These are phyloP conservation scores for Colletes latitarsis DNA, from an alignment of 1,140 invertebrate genomes.

Conservation along the genomic window DNA sequence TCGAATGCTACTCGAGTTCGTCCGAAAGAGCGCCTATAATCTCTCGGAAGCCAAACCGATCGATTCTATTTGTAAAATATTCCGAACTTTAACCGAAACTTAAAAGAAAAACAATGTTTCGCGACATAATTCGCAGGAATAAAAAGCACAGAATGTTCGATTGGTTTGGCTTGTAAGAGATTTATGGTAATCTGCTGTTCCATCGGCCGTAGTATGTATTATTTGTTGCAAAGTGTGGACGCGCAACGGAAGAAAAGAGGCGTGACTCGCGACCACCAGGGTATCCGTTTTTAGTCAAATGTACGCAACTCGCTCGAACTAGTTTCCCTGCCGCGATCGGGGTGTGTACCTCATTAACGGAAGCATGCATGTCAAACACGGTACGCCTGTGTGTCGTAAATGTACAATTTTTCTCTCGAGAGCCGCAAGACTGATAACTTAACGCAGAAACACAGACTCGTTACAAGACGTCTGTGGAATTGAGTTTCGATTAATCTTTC, in stretches of 20 bases:
- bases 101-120: no score
- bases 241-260: neutral
- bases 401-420: conserved; percentile 53
- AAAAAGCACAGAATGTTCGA: no score
- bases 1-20: no score
- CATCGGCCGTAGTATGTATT: no score
- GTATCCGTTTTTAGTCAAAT: neutral
- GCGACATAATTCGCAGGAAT: no score
- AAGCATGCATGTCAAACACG: neutral
- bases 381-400: neutral
- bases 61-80: no score
- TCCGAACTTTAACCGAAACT: no score
- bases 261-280: neutral
- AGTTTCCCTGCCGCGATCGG: neutral
- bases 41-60: no score
- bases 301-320: neutral
- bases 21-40: no score
- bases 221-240: neutral
- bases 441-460: conserved; percentile 41
- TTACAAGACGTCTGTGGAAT: conserved; percentile 22
- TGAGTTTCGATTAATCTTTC: conserved; percentile 48
- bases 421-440: conserved; percentile 66
- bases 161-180: no score
- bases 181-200: no score
- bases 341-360: neutral